Evolutionary conservation across 2,113 vertebrate genomes (phyloP).

Genomic region (Podarcis muralis): DNA sequence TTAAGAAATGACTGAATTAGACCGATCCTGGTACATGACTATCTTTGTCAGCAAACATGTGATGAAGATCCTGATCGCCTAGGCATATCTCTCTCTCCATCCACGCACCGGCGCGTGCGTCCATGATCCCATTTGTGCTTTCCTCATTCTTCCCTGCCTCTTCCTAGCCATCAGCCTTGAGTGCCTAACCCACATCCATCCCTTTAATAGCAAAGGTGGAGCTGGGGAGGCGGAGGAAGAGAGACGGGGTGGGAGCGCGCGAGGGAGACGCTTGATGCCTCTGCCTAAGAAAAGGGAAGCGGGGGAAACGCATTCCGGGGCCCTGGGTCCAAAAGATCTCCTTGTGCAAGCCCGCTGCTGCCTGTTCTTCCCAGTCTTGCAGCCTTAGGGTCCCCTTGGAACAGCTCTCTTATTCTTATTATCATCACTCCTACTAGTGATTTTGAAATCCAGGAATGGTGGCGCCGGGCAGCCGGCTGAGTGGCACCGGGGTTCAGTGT

Average conservation of each 20-base stretch:
- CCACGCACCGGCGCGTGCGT: too few species aligned
- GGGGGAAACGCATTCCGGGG: conserved; percentile 24
- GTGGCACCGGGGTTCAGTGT: conserved; percentile 54
- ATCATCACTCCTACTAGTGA: neutral
- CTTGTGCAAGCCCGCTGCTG: conserved; percentile 66
- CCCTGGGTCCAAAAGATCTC: neutral
- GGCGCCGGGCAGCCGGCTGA: neutral
- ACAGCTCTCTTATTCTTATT: neutral
- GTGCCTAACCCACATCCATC: neutral
- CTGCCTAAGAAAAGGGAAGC: neutral
- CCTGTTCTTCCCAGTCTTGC: conserved; percentile 67
- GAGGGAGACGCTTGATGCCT: neutral
- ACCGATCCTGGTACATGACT: neutral
- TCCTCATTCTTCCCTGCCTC: neutral
- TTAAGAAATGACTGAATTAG: neutral
- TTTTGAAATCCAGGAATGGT: too few species aligned
- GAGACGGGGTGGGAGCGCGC: too few species aligned
- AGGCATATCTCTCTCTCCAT: neutral
- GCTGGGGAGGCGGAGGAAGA: neutral
- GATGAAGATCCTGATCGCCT: neutral
- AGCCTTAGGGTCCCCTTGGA: conserved; percentile 70
- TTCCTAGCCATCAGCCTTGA: neutral
- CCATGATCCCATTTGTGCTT: neutral
- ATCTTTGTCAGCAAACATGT: neutral
- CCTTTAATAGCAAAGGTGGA: neutral